Evolutionary conservation across 1,140 invertebrate genomes (phyloP).

Genomic region (Periplaneta americana): DNA sequence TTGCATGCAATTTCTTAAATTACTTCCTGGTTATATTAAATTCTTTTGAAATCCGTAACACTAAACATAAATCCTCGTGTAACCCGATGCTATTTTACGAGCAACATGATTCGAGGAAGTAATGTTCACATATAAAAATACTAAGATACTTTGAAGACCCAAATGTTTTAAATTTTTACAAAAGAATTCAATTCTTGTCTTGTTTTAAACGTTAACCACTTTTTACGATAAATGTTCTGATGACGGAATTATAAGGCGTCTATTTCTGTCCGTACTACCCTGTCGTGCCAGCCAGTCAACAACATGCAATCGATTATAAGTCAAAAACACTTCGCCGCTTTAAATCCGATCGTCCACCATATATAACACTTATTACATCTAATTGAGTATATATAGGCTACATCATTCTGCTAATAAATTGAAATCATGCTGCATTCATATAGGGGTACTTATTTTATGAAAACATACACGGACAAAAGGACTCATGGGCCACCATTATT

Average conservation of each 20-base stretch:
- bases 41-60: too few species aligned
- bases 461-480: constrained; percentile 4
- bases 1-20: too few species aligned
- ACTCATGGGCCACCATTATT: constrained; percentile 3
- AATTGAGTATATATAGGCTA: neutral
- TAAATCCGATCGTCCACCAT: neutral
- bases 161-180: too few species aligned
- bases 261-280: neutral
- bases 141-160: too few species aligned
- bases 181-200: too few species aligned
- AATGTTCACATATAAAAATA: too few species aligned
- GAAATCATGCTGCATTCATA: neutral
- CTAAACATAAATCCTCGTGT: too few species aligned
- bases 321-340: neutral
- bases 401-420: neutral
- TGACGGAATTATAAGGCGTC: neutral
- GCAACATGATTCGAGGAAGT: too few species aligned
- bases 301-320: constrained; percentile 8
- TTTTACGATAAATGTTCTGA: neutral
- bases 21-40: too few species aligned
- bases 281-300: constrained; percentile 3
- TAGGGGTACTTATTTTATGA: neutral
- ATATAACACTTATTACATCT: neutral
- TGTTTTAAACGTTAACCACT: neutral
- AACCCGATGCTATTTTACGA: too few species aligned